Conservation (phyloP, 2,113 vertebrate species). For the Myanophis thanlyinensis region DNA sequence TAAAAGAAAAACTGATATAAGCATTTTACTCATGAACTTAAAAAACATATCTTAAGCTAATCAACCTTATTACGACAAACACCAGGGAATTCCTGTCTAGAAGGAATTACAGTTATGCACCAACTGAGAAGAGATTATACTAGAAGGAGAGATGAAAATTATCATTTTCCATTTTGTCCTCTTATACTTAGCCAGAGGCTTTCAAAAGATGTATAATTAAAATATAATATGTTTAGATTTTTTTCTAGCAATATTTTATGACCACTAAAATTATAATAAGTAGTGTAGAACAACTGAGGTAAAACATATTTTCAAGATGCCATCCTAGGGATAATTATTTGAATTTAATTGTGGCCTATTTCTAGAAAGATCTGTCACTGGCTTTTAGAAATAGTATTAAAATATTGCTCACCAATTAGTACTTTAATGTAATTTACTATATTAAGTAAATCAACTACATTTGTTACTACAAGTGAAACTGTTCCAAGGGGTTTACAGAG, state of each 20-base stretch:
- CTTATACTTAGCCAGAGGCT: neutral
- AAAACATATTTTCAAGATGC: neutral
- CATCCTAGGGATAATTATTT: neutral
- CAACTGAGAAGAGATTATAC: neutral
- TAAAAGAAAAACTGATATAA: neutral
- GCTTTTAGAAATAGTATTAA: neutral
- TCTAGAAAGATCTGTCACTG: neutral
- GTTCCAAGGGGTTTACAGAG: neutral
- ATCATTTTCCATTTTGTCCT: neutral
- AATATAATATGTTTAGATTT: neutral
- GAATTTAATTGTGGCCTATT: neutral
- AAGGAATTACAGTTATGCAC: neutral
- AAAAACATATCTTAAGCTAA: neutral
- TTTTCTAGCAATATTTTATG: neutral
- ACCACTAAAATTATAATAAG: neutral
- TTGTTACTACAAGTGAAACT: neutral
- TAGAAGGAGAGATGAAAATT: neutral
- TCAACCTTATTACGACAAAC: neutral
- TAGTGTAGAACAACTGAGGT: neutral
- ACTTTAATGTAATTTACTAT: neutral
- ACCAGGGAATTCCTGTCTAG: neutral
- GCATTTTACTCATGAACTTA: neutral
- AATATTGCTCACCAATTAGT: neutral
- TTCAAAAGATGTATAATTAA: neutral
- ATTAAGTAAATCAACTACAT: neutral